Evolutionary conservation across 2,113 vertebrate species (phyloP), one percentile per base, ranked within the genome.

Genomic region (Formicarius rufipectus): DNA sequence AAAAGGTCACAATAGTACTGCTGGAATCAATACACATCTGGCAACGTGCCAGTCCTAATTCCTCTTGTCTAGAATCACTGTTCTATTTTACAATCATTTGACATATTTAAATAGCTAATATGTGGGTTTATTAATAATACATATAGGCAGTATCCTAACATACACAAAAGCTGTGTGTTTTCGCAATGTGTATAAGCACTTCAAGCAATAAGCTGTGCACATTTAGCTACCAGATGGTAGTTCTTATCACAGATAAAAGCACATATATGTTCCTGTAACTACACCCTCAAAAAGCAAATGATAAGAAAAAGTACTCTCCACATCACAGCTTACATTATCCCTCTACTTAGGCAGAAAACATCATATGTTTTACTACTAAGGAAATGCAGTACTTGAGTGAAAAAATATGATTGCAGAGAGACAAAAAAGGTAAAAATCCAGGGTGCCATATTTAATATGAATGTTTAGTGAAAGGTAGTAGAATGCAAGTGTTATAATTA

Each of bases 121-220:
- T 83, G 89, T 94, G 88, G 86, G 81, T 95, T 97, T 97, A 97
- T 98, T 97, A 98, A 97, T 96, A 97, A 93, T 91, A 89, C 79
- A 91, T 90, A 97, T 97, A 97, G 96, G 97, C 90, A 84, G 87
- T 84, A 95, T 95, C 95, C 90, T 92, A 95, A 97, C 96, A 90
- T 97, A 98, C 97, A 98, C 97, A 98, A 98, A 98, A 97, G 97
- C 97, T 98, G 97, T 97, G 96, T 98, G 97, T 98, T 98, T 98
- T 98, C 93, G 92, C 91, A 97, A 97, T 97, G 92, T 98, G 95
- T 97, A 84, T 97, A 97, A 98, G 93, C 95, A 95, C 86, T 94
- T 92, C 81, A 97, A 97, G 97, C 86, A 87, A 95, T 97, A 97
- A 98, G 90, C 97, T 98, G 97, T 92, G 95, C 96, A 95, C 94